Conservation (phyloP, 2,888 invertebrate genomes). For the Drosophila ochracea region DNA sequence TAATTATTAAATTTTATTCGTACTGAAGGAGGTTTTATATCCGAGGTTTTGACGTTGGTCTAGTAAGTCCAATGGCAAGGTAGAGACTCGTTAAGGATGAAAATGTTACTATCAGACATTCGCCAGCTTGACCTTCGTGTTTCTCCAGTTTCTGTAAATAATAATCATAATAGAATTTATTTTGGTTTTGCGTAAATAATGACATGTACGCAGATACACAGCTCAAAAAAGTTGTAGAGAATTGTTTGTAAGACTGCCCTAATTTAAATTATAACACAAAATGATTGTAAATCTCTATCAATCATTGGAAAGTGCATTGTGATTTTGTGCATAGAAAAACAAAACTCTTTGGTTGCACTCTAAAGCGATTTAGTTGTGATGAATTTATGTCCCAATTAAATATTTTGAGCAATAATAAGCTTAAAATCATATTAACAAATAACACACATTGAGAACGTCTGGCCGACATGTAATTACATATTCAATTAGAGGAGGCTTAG, state of each 20-base stretch:
- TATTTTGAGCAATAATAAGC: constrained; percentile 40
- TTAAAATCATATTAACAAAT: constrained; percentile 76
- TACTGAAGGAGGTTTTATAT: not conserved
- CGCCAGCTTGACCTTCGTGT: not conserved
- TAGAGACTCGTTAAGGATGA: not conserved
- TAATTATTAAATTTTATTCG: not conserved
- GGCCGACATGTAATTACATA: constrained; percentile 52
- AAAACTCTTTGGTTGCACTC: not conserved
- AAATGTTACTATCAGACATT: rapidly evolving
- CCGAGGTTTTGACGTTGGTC: not conserved
- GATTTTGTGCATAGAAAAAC: not conserved
- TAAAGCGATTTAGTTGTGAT: constrained; percentile 49
- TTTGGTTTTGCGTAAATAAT: not conserved
- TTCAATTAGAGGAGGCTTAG: constrained; percentile 56
- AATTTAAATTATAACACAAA: constrained; percentile 10
- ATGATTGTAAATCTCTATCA: constrained; percentile 33
- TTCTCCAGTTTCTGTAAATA: not conserved
- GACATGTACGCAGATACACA: too few relatives aligned
- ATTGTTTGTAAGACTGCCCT: not conserved
- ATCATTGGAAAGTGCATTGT: constrained; percentile 28
- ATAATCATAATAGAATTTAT: not conserved
- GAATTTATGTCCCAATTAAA: constrained; percentile 55
- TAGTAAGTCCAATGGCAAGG: not conserved
- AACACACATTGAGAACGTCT: constrained; percentile 41
- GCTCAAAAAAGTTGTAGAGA: not conserved